Base-by-base conservation (phyloP, 2,888 invertebrate species). In the Saturnia japonica region DNA sequence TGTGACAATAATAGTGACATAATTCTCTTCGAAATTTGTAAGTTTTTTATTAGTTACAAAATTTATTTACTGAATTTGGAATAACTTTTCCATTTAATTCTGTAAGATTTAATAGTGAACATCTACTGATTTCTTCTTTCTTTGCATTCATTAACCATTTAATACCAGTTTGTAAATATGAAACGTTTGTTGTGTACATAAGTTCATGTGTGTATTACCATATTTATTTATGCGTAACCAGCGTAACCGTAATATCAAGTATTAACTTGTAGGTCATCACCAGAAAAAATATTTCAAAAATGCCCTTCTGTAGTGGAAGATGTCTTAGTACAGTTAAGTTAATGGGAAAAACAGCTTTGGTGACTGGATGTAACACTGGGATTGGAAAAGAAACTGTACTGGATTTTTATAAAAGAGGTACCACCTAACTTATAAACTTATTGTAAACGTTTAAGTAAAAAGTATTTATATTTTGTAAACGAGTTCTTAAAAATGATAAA, bases 261-360 rank as follows among this genome's bases (percentile, higher is more conserved):
- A 54, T 22, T 54, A 7, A 14, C 14, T 60, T 72, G 42, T 62
- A 51, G 43, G 45, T 28, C 34, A 68, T 22, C 28, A 34, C 43
- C 8, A 22, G 45, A 34, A 40, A 14, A 64, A 43, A 68, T 25
- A 64, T 54, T 45, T 34, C 9, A 80, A 34, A 74, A 75, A 93
- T 93, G 94, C 91, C 91, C 68, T 72, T 93, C 42, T 93, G 91
- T 71, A 93, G 93, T 80, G 91, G 90, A 42, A 85, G 86, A 73
- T 89, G 95, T 91, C 76, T 90, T 81, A 92, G 96, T 89, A 85
- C 94, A 14, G 93, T 89, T 62, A 94, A 95, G 76, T 94, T 96
- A 74, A 83, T 94, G 84, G 91, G 96, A 78, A 88, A 94, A 86
- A 90, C 94, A 74, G 95, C 93, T 22, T 81, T 95, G 95, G 78